Evolutionary conservation across 2,888 invertebrate genomes (phyloP), one percentile per base, ranked within the genome.

Genomic region (Amblyjoppa proteus): DNA sequence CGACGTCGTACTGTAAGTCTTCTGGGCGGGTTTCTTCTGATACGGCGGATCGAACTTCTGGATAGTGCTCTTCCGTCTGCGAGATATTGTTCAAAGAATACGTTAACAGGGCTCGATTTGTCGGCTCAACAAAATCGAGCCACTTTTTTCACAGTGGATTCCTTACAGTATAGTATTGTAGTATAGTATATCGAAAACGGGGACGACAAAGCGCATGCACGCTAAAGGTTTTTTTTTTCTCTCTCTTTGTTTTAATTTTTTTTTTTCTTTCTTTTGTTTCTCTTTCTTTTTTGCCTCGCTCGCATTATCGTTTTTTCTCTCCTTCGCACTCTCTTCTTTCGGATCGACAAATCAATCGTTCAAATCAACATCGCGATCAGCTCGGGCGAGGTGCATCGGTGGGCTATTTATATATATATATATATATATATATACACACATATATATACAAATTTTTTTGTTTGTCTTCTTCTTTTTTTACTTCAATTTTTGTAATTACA

Each of bases 11-110:
- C 95, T 95, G 94, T 96, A 97, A 94, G 96, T 97, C 95, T 97
- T 97, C 90, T 96, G 96, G 90, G 96, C 96, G 71, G 97, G 97
- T 94, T 97, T 97, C 96, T 97, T 97, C 94, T 96, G 96, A 95
- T 97, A 98, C 81, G 97, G 97, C 91, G 97, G 97, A 94, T 98
- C 98, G 94, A 97, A 98, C 94, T 97, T 98, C 94, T 97, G 97
- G 94, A 97, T 96, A 90, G 97, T 97, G 94, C 97, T 97, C 96
- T 97, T 98, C 96, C 97, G 97, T 97, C 97, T 97, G 92, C 87
- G 91, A 89, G 88, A 85, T 89, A 84, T 75, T 71, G 85, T 83
- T 83, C 45, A 69, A 74, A 77, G 56, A 85, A 58, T 58, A 76
- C 70, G 80, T 80, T 85, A 71, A 85, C 66, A 76, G 58, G 79